Evolutionary conservation across 2,797 vertebrate species (phyloP).

Genomic region (Momotus momota): DNA sequence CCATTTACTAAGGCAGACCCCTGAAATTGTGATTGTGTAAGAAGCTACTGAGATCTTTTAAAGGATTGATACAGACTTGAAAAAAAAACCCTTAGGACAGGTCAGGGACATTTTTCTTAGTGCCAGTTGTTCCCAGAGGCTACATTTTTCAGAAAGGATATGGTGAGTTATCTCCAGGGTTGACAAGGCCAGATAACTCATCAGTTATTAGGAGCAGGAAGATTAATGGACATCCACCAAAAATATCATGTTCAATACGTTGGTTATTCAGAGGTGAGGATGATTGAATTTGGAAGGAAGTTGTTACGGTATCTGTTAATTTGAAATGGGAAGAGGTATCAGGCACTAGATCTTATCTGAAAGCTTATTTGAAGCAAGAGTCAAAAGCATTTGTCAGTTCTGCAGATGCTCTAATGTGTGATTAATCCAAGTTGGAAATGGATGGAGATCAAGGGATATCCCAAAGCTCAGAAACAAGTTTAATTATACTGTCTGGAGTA

Average conservation of each 20-base stretch:
- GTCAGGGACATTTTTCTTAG: conserved; percentile 24
- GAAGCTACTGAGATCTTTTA: not conserved
- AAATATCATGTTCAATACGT: conserved; percentile 34
- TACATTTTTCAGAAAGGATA: conserved; percentile 29
- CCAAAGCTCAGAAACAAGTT: not conserved
- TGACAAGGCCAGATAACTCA: conserved; percentile 9
- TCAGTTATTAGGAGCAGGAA: conserved; percentile 6
- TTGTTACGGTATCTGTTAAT: conserved; percentile 43
- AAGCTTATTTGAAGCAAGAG: conserved; percentile 3
- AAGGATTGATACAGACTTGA: not conserved
- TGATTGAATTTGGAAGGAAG: conserved; percentile 27
- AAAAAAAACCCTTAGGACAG: not conserved
- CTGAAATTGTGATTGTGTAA: not conserved
- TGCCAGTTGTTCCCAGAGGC: not conserved
- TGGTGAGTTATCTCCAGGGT: conserved; percentile 20
- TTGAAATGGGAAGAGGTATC: conserved; percentile 5
- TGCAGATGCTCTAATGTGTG: not conserved
- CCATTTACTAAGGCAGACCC: not conserved
- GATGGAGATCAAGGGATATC: not conserved
- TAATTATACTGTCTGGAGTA: not conserved
- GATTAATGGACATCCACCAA: conserved; percentile 39
- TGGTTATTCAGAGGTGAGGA: not conserved
- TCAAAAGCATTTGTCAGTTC: not conserved
- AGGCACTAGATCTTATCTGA: conserved; percentile 46
- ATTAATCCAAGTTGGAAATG: conserved; percentile 15